Evolutionary conservation across 1,140 invertebrate species (phyloP).

Genomic region (Lucilia cuprina): DNA sequence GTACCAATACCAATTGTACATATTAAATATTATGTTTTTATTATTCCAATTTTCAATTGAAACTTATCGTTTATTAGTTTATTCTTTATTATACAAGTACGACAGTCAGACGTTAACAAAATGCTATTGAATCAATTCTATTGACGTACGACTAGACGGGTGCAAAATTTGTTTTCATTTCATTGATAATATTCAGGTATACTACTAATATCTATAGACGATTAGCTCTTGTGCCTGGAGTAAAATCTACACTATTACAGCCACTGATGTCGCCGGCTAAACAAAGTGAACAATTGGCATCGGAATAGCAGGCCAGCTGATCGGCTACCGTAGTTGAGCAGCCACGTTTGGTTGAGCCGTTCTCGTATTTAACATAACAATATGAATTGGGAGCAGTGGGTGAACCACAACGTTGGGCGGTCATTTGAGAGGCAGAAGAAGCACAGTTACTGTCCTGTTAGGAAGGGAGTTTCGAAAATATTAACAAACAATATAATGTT

Average conservation of each 20-base stretch:
- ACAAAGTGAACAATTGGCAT: conserved; percentile 52
- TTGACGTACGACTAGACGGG: neutral
- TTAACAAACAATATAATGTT: neutral
- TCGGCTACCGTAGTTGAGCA: conserved; percentile 50
- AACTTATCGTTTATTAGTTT: too few relatives aligned
- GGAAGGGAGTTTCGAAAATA: neutral
- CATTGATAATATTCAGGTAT: too few relatives aligned
- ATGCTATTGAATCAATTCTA: neutral
- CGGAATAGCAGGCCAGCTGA: conserved; percentile 49
- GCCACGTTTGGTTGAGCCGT: conserved; percentile 43
- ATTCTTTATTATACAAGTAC: neutral
- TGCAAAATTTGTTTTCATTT: neutral
- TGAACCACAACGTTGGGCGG: conserved; percentile 44
- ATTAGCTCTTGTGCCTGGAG: conserved; percentile 20
- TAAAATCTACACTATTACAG: conserved; percentile 50
- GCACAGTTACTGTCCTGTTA: conserved; percentile 46
- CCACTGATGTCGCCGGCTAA: conserved; percentile 48
- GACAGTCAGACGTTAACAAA: neutral
- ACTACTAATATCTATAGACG: neutral
- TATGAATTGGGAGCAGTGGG: conserved; percentile 55
- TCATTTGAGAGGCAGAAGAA: conserved; percentile 40
- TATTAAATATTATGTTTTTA: too few relatives aligned
- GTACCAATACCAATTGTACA: too few relatives aligned
- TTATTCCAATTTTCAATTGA: too few relatives aligned
- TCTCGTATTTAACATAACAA: conserved; percentile 50